Base-by-base conservation (phyloP, 2,113 vertebrate genomes). In the Malurus melanocephalus region DNA sequence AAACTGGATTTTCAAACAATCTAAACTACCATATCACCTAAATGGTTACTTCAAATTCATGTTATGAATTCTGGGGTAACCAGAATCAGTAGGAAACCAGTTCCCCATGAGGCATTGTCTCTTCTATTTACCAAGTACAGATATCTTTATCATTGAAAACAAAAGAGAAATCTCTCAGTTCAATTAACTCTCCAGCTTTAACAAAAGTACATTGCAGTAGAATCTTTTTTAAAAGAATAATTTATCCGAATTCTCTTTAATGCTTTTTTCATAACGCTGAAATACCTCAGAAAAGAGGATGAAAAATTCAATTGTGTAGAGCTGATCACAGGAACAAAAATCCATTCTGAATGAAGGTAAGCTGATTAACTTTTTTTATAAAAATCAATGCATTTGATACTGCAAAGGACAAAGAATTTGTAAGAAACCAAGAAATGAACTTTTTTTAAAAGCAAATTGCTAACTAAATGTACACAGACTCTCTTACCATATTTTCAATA, bases 321-420 rank as follows among this genome's bases (percentile, higher is more conserved):
- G 87, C 65, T 94, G 94, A 96, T 96, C 89, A 94, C 93, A 93
- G 69, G 80, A 91, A 94, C 65, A 93, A 89, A 96, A 96, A 96
- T 93, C 87, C 82, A 94, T 86, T 95, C 93, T 84, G 79, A 90
- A 91, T 87, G 89, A 93, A 95, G 76, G 86, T 93, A 96, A 96
- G 87, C 91, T 22, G 87, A 96, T 97, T 95, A 96, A 93, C 69
- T 93, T 87, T 93, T 87, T 94, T 89, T 46, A 87, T 82, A 89
- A 94, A 93, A 93, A 95, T 95, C 93, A 88, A 94, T 95, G 89
- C 42, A 92, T 86, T 89, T 96, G 87, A 93, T 95, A 88, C 72
- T 61, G 42, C 61, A 93, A 91, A 91, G 69, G 94, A 88, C 62
- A 94, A 95, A 94, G 73, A 93, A 88, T 77, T 80, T 65, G 10